Evolutionary conservation across 2,113 vertebrate genomes (phyloP), one percentile per base, ranked within the genome.

Genomic region (Labrus mixtus): DNA sequence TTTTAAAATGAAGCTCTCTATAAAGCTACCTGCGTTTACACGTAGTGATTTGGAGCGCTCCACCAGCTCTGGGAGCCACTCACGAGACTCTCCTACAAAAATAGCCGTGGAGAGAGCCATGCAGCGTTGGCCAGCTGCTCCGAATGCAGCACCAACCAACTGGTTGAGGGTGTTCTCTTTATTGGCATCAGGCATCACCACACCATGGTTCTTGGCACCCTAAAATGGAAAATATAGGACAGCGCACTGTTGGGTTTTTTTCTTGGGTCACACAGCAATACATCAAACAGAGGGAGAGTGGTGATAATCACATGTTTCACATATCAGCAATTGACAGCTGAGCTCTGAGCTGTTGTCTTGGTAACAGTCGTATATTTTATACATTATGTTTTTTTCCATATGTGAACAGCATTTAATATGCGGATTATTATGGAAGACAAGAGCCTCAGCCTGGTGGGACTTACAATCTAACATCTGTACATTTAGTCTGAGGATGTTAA

Each of bases 131-230:
- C 98, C 98, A 15, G 98, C 98, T 66, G 98, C 98, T 84, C 98
- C 98, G 68, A 99, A 99, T 50, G 98, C 98, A 57, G 98, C 98
- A 9, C 98, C 98, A 70, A 99, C 97, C 68, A 99, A 92, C 92
- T 99, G 98, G 93, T 99, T 99, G 85, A 99, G 88, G 0, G 97
- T 98, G 91, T 97, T 99, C 93, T 98, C 97, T 85, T 98, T 99
- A 92, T 97, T 99, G 84, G 98, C 98, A 89, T 99, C 98, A 2
- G 98, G 97, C 98, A 99, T 99, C 87, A 99, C 95, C 62, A 99
- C 98, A 10, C 98, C 98, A 2, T 99, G 98, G 90, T 99, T 99
- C 93, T 99, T 99, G 65, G 98, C 98, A 78, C 98, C 98, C 98
- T 99, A 61, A 51, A 73, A 72, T 7, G 8, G 46, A 55, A 82